Base-by-base conservation (phyloP, 2,797 vertebrate genomes). In the Chrysocyon brachyurus region DNA sequence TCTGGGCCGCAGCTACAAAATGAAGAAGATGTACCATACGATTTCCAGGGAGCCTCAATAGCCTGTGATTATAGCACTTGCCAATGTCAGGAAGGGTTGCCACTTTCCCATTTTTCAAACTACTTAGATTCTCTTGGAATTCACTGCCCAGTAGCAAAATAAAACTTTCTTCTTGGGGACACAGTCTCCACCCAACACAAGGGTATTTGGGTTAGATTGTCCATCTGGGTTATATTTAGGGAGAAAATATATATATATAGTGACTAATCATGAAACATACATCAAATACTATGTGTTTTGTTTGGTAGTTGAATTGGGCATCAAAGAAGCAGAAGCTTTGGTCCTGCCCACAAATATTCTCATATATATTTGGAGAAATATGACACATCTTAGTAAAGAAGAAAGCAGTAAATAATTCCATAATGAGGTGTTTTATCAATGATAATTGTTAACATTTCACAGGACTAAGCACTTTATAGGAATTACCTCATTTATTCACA, bases 371-470 rank as follows among this genome's bases (percentile, higher is more conserved):
- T 73, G 16, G 8, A 84, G 49, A 84, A 95, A 52, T 70, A 75
- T 24, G 17, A 82, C 21, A 57, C 7, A 15, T 21, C 15, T 90
- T 75, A 91, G 26, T n/a, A 85, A 90, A 72, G 46, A 95, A 92
- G 79, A 86, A 89, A 91, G 72, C 33, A 33, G 2, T 78, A 56
- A 19, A 24, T 66, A 86, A 79, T 70, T 87, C 6, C 52, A 61
- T 22, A 89, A 64, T 19, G n/a, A 87, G 61, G 21, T 81, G 14
- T 70, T 63, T 49, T 59, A 28, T 79, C 78, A 86, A 63, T 83
- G 54, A 66, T 87, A 24, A 61, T 59, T 82, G 19, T 86, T 64
- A 79, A 73, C 36, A 81, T 87, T 87, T 91, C 64, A 92, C 57
- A 90, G 54, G 70, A 26, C 26, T 75, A 70, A 97, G 36, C n/a